These are phyloP conservation scores for Pogonocherus hispidulus DNA, from an alignment of 2,888 invertebrate genomes.

Conservation along the genomic window DNA sequence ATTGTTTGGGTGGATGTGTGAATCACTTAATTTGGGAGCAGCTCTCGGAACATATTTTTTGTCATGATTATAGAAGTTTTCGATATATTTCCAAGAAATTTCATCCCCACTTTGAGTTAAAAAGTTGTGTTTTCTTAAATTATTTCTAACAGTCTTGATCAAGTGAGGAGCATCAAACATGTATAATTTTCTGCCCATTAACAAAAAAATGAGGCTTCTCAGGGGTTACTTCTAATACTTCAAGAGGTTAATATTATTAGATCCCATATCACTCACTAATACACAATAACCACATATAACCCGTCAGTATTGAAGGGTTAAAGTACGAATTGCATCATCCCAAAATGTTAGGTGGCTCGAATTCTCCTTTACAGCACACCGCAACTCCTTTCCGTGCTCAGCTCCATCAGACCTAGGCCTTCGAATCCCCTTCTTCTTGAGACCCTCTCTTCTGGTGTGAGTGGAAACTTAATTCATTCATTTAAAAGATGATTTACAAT, in stretches of 20 bases:
- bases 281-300: too few relatives aligned
- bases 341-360: too few relatives aligned
- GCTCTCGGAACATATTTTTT: constrained; percentile 18
- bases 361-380: too few relatives aligned
- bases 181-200: constrained; percentile 37
- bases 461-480: not conserved
- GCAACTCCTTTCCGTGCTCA: too few relatives aligned
- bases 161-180: constrained; percentile 26
- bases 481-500: not conserved
- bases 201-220: constrained; percentile 42
- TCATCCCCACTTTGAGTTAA: not conserved
- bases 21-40: not conserved
- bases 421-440: too few relatives aligned
- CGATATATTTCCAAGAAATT: constrained; percentile 16
- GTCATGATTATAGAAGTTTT: constrained; percentile 19
- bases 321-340: too few relatives aligned
- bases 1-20: not conserved
- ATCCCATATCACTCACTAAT: constrained; percentile 34
- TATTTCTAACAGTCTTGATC: constrained; percentile 21
- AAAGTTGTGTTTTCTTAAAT: constrained; percentile 22
- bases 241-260: constrained; percentile 41
- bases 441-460: too few relatives aligned
- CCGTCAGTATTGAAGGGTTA: too few relatives aligned
- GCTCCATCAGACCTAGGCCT: too few relatives aligned
- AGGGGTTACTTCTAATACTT: constrained; percentile 36